phyloP scores from a whole-genome alignment of 1,140 invertebrate genomes.

The Drosophila watanabei region DNA sequence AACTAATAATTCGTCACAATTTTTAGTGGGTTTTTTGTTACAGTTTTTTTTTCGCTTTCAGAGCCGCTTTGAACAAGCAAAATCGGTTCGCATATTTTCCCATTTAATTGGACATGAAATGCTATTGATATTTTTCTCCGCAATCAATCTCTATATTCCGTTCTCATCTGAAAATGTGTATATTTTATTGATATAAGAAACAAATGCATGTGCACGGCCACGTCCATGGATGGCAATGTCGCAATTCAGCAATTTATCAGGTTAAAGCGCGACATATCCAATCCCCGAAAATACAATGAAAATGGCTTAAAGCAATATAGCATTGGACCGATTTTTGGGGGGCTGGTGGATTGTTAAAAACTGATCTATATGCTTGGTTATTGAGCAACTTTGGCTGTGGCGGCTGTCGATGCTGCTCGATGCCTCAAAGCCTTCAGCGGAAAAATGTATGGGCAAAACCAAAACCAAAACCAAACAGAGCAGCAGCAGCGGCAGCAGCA shows the following conservation, averaged over 20 bases:
- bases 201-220: background rate
- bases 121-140: background rate
- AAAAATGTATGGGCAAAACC: conserved; percentile 55
- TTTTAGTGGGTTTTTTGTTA: background rate
- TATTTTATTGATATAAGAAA: conserved; percentile 11
- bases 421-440: conserved; percentile 59
- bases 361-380: conserved; percentile 72
- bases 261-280: conserved; percentile 12
- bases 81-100: background rate
- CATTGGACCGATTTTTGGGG: conserved; percentile 20
- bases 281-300: conserved; percentile 11
- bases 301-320: conserved; percentile 28
- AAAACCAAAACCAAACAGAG: conserved; percentile 34
- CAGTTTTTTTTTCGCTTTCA: background rate
- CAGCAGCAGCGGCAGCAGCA: conserved; percentile 9
- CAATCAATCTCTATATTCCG: background rate
- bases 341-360: conserved; percentile 56
- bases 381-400: conserved; percentile 69
- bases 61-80: background rate
- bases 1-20: too few species aligned
- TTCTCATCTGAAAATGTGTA: conserved; percentile 3
- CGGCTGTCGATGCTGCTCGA: too few species aligned
- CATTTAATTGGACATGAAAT: conserved; percentile 2
- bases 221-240: background rate
- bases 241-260: conserved; percentile 44